Conservation (phyloP, 2,888 invertebrate species). For the Cabera pusaria region DNA sequence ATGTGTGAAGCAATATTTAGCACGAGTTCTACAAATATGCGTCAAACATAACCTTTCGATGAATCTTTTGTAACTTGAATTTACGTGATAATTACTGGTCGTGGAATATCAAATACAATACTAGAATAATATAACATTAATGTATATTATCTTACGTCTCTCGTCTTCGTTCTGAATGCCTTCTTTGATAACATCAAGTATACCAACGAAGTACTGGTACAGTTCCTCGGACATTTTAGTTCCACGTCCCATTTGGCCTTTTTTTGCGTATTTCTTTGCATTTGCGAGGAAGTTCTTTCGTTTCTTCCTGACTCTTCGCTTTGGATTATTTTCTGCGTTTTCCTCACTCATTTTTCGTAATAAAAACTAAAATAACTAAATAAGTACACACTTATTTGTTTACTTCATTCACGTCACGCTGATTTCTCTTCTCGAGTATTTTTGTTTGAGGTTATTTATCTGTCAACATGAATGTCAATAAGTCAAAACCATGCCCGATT, state of each 20-base stretch:
- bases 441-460: conserved; percentile 13
- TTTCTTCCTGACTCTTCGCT: conserved; percentile 82
- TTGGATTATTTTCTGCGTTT: conserved; percentile 44
- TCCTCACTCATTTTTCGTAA: conserved; percentile 54
- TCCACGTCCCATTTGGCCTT: conserved; percentile 88
- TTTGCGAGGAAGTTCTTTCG: conserved; percentile 87
- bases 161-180: conserved; percentile 88
- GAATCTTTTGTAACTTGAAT: too few species aligned
- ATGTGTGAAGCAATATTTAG: too few species aligned
- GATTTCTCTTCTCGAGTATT: background rate
- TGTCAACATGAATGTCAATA: conserved; percentile 1
- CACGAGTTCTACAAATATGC: too few species aligned
- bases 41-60: too few species aligned
- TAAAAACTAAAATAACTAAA: too few species aligned
- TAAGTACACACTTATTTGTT: too few species aligned
- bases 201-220: conserved; percentile 90
- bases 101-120: too few species aligned
- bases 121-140: too few species aligned
- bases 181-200: conserved; percentile 87
- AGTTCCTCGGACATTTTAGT: conserved; percentile 87
- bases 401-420: too few species aligned
- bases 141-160: conserved; percentile 78
- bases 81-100: too few species aligned
- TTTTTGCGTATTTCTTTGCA: conserved; percentile 90
- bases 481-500: conserved; percentile 9